phyloP scores from a whole-genome alignment of 1,140 invertebrate species.

The Archivesica marissinica region DNA sequence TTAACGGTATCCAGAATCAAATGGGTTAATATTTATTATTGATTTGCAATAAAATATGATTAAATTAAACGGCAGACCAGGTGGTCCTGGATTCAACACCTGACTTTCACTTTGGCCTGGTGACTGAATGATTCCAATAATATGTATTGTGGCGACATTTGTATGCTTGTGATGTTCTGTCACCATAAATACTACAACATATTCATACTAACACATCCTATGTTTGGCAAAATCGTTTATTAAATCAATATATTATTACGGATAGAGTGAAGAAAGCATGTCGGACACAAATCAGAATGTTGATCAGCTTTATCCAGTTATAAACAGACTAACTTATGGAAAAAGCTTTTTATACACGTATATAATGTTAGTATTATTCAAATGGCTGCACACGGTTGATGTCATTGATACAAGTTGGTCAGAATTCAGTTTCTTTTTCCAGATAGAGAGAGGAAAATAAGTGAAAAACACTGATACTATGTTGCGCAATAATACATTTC shows the following conservation, averaged over 20 bases:
- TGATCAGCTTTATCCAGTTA: neutral
- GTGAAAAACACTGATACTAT: neutral
- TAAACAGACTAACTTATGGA: neutral
- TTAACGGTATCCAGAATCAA: too few relatives aligned
- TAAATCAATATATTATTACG: neutral
- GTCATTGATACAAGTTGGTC: neutral
- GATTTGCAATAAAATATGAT: too few relatives aligned
- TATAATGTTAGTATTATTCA: neutral
- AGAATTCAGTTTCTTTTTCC: neutral
- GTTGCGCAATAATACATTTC: neutral
- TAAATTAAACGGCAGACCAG: too few relatives aligned
- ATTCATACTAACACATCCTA: neutral
- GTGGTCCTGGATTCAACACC: too few relatives aligned
- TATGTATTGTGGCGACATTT: too few relatives aligned
- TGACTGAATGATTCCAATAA: too few relatives aligned
- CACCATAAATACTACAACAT: neutral
- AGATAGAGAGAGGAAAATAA: conserved; percentile 15
- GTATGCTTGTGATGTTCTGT: neutral
- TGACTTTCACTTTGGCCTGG: too few relatives aligned
- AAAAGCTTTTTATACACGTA: neutral
- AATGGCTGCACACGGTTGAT: neutral
- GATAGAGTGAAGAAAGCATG: conserved; percentile 32
- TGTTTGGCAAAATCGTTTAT: neutral
- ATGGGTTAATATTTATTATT: too few relatives aligned
- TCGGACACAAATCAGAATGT: neutral